Conservation (phyloP, 2,888 invertebrate genomes). For the Camptogramma bilineatum region DNA sequence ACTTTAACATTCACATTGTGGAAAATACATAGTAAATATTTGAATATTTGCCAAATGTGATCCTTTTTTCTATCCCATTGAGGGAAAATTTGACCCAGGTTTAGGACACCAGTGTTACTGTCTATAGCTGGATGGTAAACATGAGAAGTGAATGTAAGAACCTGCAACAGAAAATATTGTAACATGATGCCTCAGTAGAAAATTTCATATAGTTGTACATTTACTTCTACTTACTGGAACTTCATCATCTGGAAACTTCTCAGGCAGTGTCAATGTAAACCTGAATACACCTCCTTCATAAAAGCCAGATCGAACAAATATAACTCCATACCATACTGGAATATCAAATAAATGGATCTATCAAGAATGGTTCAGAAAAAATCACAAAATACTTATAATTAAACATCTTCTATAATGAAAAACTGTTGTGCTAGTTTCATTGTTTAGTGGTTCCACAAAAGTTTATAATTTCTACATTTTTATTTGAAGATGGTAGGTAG, state of each 20-base stretch:
- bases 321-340: slow-evolving; percentile 95
- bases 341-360: slow-evolving; percentile 44
- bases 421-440: not conserved
- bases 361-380: no score
- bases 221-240: slow-evolving; percentile 89
- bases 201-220: not conserved
- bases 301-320: slow-evolving; percentile 94
- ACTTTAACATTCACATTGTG: slow-evolving; percentile 91
- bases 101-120: slow-evolving; percentile 90
- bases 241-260: slow-evolving; percentile 93
- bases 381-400: no score
- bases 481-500: slow-evolving; percentile 6
- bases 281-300: slow-evolving; percentile 97
- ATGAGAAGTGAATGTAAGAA: slow-evolving; percentile 92
- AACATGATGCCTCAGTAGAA: no score
- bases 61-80: slow-evolving; percentile 94
- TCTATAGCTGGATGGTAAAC: slow-evolving; percentile 95
- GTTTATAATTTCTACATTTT: not conserved
- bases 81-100: slow-evolving; percentile 92
- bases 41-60: slow-evolving; percentile 95
- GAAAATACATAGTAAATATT: slow-evolving; percentile 93
- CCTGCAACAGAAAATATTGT: slow-evolving; percentile 79
- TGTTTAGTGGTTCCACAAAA: not conserved
- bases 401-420: not conserved
- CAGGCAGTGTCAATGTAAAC: slow-evolving; percentile 94